Conservation (phyloP, 92 coral and sea anemone genomes). For the Isaurus tuberculatus region DNA sequence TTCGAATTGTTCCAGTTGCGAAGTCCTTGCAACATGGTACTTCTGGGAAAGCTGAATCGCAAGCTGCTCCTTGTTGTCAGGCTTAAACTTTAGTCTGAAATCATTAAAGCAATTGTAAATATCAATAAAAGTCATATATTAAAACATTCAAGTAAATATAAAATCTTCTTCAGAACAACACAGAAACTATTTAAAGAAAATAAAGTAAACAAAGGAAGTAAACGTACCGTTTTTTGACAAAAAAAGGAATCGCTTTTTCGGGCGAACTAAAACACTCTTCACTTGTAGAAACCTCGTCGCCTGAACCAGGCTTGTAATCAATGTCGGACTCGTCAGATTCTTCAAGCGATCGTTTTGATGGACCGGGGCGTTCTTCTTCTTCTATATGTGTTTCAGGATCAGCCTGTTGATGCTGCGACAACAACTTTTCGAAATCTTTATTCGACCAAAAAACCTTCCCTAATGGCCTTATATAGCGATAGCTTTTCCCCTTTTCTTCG, state of each 20-base stretch:
- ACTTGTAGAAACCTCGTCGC: background rate
- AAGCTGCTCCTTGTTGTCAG: background rate
- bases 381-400: background rate
- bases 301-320: background rate
- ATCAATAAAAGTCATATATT: background rate
- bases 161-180: too few species aligned
- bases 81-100: constrained; percentile 4
- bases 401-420: background rate
- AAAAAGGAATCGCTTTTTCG: background rate
- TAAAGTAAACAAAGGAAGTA: background rate
- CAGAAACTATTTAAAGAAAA: too few species aligned
- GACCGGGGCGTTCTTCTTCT: background rate
- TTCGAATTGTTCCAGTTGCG: background rate
- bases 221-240: background rate
- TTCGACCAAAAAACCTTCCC: background rate
- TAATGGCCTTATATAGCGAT: background rate
- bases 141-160: too few species aligned
- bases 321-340: background rate
- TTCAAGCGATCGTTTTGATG: background rate
- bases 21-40: background rate
- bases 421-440: background rate
- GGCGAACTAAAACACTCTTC: background rate
- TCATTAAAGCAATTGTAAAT: background rate
- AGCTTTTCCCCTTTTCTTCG: background rate
- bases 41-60: background rate